Evolutionary conservation across 2,888 invertebrate genomes (phyloP), one percentile per base, ranked within the genome.

Genomic region (Leptinotarsa peninsularis): DNA sequence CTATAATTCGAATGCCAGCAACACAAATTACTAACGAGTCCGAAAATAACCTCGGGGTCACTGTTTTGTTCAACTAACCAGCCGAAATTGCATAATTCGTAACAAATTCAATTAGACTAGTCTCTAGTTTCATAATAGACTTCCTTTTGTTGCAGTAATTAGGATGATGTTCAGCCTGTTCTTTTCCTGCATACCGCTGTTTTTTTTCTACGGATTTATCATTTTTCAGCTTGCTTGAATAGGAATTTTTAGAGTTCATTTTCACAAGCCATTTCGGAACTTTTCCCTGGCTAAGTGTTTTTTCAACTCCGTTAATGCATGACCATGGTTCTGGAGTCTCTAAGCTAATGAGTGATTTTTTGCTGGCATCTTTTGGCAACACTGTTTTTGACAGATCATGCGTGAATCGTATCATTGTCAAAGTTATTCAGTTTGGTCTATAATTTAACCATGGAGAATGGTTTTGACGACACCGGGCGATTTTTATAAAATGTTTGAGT

Each of bases 1-100:
- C 18, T 63, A 1, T 33, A 63, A 63, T 63, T 33, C 15, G 4
- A 33, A 43, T 63, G 43, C 10, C 43, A 63, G 33, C n/a, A 63
- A 58, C 58, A 27, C 58, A 23, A 23, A 23, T 58, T 58, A 23
- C 58, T 43, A 63, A n/a, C n/a, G 27, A 43, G 63, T 63, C 63
- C 63, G 27, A 63, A 63, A 63, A 63, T 63, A 63, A 63, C 43
- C n/a, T 63, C 43, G 63, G 63, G 63, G 63, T 63, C 63, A 63
- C 63, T 33, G 63, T 63, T 63, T 63, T 63, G 63, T 63, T 63
- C 27, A n/a, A 63, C 43, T 63, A 63, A 63, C 63, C 63, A 63
- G 63, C 43, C 18, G 18, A 15, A 63, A 63, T 43, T 63, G 63
- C 63, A 15, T 63, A 43, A 63, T 63, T 63, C n/a, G 27, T 33